A percentile compares a stretch with the other conserved stretches of the same genome.
These are phyloP conservation scores for Neotoxoptera formosana DNA, from an alignment of 1,140 invertebrate genomes.

Conservation along the genomic window DNA sequence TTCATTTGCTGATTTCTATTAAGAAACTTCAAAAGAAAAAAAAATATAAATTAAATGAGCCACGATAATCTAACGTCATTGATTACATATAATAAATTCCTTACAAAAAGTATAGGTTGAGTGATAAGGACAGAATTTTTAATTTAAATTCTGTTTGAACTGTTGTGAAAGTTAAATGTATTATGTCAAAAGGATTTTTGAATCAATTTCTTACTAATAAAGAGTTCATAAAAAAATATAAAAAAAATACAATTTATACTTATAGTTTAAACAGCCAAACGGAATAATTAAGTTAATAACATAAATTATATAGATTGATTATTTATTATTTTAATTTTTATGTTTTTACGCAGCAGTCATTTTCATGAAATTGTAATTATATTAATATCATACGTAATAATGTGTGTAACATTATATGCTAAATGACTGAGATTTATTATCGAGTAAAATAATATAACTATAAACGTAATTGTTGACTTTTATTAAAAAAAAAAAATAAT, in stretches of 20 bases:
- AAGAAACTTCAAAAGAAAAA: not conserved
- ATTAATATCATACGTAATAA: not conserved
- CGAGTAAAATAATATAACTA: not conserved
- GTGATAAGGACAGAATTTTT: not conserved
- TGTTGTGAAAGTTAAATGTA: not conserved
- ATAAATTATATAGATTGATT: not conserved
- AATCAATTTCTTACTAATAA: not conserved
- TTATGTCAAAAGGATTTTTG: not conserved
- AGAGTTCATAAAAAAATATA: not conserved
- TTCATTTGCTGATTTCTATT: not conserved
- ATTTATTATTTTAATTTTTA: not conserved
- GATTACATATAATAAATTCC: not conserved
- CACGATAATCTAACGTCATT: not conserved
- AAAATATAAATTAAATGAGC: not conserved
- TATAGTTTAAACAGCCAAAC: not conserved
- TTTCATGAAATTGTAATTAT: not conserved
- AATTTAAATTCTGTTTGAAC: not conserved
- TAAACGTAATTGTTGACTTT: not conserved
- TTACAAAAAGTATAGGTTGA: not conserved
- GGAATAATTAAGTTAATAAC: not conserved
- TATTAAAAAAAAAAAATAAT: not conserved
- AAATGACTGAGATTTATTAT: too few relatives aligned
- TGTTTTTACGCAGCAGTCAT: not conserved
- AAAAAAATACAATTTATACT: not conserved
- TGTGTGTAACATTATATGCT: not conserved